Evolutionary conservation across 2,888 invertebrate species (phyloP).

Genomic region (Parelbella ahira): DNA sequence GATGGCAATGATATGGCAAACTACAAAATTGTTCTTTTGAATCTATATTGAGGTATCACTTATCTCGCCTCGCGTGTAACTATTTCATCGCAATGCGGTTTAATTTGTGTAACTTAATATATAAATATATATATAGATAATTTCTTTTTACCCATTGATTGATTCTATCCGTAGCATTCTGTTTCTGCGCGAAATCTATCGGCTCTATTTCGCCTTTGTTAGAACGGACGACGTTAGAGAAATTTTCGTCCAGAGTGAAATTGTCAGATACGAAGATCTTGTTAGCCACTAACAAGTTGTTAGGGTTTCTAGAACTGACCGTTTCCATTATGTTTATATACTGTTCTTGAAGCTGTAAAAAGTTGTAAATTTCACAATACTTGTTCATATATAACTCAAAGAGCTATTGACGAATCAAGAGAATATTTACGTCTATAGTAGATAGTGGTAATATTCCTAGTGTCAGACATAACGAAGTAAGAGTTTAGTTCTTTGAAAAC

Average conservation of each 20-base stretch:
- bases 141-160: constrained; percentile 36
- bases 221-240: constrained; percentile 31
- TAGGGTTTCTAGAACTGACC: constrained; percentile 39
- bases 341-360: constrained; percentile 36
- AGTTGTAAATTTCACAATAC: too few relatives aligned
- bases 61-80: too few relatives aligned
- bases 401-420: neutral
- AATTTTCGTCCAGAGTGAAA: constrained; percentile 34
- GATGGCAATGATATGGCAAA: too few relatives aligned
- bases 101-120: neutral
- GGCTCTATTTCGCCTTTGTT: constrained; percentile 41
- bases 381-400: neutral
- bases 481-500: too few relatives aligned
- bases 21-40: too few relatives aligned
- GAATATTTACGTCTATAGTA: too few relatives aligned
- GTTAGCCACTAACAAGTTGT: constrained; percentile 44
- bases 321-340: constrained; percentile 37
- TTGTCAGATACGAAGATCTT: constrained; percentile 42
- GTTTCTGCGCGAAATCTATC: constrained; percentile 35
- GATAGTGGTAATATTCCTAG: too few relatives aligned
- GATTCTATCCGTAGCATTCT: constrained; percentile 35
- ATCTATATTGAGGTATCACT: too few relatives aligned
- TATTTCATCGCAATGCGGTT: neutral
- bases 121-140: too few relatives aligned
- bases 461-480: too few relatives aligned